These are phyloP conservation scores for Zaprionus africanus DNA, from an alignment of 1,140 invertebrate species.

Conservation along the genomic window DNA sequence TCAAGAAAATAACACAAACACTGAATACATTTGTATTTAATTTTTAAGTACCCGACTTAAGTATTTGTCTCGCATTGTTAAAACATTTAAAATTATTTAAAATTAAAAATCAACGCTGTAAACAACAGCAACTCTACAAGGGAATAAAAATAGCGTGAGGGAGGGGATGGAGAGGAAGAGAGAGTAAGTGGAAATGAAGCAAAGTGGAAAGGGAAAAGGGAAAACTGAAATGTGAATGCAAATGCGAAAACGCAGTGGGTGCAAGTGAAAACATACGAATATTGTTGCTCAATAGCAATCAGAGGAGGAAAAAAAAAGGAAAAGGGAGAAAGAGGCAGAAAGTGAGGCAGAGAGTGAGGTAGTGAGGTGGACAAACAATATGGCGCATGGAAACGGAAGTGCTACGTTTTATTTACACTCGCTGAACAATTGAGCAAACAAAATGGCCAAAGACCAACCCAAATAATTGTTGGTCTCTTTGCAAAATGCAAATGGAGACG, in stretches of 20 bases:
- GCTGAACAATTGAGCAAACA: conserved; percentile 70
- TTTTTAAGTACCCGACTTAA: not conserved
- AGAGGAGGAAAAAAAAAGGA: no score
- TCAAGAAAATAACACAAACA: not conserved
- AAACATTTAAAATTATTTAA: conserved; percentile 60
- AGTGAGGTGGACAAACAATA: conserved; percentile 35
- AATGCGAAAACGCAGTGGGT: no score
- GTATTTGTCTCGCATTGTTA: conserved; percentile 18
- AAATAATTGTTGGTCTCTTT: conserved; percentile 25
- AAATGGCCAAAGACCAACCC: conserved; percentile 36
- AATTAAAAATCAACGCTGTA: conserved; percentile 60
- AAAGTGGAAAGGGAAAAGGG: not conserved
- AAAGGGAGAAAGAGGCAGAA: not conserved
- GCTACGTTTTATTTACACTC: conserved; percentile 71
- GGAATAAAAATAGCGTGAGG: not conserved
- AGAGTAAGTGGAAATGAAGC: not conserved
- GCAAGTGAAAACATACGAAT: not conserved
- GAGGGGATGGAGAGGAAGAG: not conserved
- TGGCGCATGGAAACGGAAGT: conserved; percentile 48
- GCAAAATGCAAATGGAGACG: conserved; percentile 31
- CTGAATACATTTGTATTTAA: not conserved
- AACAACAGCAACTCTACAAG: not conserved
- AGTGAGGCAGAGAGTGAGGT: not conserved
- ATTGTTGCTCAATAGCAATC: not conserved
- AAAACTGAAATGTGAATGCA: not conserved